Percentiles rank a stretch among this genome's conserved stretches.
These are phyloP conservation scores for Paramuricea clavata DNA, from an alignment of 92 coral and sea anemone genomes.

Conservation along the genomic window DNA sequence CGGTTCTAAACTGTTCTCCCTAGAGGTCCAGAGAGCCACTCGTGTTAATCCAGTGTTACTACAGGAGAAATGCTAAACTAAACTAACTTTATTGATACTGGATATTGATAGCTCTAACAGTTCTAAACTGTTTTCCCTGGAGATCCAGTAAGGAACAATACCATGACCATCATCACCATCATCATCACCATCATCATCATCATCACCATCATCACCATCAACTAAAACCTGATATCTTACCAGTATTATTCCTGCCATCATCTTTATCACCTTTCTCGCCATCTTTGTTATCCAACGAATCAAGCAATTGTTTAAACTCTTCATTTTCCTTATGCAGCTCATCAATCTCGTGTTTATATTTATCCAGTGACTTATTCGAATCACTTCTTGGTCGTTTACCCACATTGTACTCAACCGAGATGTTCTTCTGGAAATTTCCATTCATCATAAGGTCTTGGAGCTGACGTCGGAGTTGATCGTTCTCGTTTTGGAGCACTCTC, in stretches of 20 bases:
- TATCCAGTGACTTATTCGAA: constrained; percentile 25
- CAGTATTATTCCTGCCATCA: neutral
- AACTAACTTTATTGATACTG: no score
- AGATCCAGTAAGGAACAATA: no score
- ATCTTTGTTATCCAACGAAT: constrained; percentile 40
- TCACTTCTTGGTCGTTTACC: neutral
- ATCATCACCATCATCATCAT: neutral
- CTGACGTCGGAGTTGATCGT: constrained; percentile 24
- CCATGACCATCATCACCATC: no score
- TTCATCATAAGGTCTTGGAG: constrained; percentile 9
- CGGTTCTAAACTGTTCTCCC: no score
- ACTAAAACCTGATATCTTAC: neutral
- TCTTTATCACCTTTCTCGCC: constrained; percentile 23
- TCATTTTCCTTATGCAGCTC: constrained; percentile 43
- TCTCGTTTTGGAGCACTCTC: constrained; percentile 32
- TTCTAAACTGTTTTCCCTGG: no score
- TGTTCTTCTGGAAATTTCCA: constrained; percentile 12
- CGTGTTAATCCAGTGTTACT: no score
- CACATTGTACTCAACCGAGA: constrained; percentile 16
- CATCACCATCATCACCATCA: neutral
- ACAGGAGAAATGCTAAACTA: no score
- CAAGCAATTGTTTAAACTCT: constrained; percentile 40
- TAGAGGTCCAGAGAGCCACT: no score
- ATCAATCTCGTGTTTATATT: constrained; percentile 38
- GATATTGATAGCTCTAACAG: no score